These are phyloP conservation scores for Emydura subglobosa DNA, from an alignment of 2,113 vertebrate species.

Conservation along the genomic window DNA sequence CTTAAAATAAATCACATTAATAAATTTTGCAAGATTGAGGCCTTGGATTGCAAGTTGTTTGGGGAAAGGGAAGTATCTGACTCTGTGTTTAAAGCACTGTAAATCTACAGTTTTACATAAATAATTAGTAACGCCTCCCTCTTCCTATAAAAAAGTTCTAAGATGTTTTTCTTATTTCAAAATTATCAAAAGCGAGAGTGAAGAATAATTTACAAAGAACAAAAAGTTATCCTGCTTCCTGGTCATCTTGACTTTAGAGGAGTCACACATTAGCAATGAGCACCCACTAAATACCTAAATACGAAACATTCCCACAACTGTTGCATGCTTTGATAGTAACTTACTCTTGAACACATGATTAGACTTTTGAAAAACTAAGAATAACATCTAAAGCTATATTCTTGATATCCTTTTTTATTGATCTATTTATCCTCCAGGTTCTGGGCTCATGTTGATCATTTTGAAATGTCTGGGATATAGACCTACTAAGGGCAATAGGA, in stretches of 20 bases:
- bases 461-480: accelerated
- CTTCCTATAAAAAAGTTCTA: slow-evolving; percentile 54
- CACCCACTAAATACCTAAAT: background rate
- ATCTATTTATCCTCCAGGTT: background rate
- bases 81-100: slow-evolving; percentile 36
- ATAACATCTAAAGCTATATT: background rate
- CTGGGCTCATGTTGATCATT: accelerated
- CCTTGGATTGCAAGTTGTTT: slow-evolving; percentile 57
- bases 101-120: slow-evolving; percentile 56
- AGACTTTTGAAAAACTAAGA: background rate
- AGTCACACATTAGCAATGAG: background rate
- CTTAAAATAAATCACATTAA: slow-evolving; percentile 6
- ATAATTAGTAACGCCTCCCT: background rate
- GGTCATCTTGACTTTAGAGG: background rate
- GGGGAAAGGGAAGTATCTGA: slow-evolving; percentile 14
- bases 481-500: background rate
- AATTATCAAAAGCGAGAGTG: slow-evolving; percentile 28
- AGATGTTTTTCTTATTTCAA: slow-evolving; percentile 43
- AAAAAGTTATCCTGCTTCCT: slow-evolving; percentile 19
- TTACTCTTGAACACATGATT: background rate
- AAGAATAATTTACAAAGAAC: slow-evolving; percentile 32
- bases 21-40: slow-evolving; percentile 41
- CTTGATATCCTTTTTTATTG: background rate
- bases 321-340: background rate
- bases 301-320: background rate